A percentile compares a stretch with the other conserved stretches of the same genome.
Conservation (phyloP, 2,113 vertebrate genomes). For the Elephas maximus region DNA sequence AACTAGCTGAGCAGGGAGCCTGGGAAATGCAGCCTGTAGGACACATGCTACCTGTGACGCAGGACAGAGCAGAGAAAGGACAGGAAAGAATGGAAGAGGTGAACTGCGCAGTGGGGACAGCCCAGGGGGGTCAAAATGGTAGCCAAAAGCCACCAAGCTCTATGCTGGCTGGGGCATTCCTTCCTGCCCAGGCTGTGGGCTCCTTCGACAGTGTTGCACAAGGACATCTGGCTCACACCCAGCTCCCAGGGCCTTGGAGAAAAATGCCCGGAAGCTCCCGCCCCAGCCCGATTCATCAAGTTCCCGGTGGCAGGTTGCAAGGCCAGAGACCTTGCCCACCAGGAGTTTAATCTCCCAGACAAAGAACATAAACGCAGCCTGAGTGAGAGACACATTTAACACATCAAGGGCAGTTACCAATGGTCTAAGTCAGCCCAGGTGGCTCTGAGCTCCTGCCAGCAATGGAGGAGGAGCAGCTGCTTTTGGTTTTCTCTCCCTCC, state of each 20-base stretch:
- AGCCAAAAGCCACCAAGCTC: neutral
- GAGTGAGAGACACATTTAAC: neutral
- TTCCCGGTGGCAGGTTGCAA: constrained; percentile 10
- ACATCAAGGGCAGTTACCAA: constrained; percentile 34
- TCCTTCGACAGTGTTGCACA: neutral
- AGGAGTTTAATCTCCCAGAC: constrained; percentile 70
- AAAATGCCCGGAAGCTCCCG: neutral
- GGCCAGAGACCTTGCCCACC: constrained; percentile 70
- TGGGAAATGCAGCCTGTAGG: neutral
- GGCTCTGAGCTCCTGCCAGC: neutral
- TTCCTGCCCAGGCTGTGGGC: neutral
- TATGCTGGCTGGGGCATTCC: accelerated
- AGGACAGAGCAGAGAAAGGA: neutral
- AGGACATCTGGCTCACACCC: neutral
- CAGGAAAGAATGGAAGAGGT: neutral
- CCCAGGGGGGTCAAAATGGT: accelerated
- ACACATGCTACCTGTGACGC: neutral
- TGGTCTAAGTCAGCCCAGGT: neutral
- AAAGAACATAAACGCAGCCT: neutral
- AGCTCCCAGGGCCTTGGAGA: constrained; percentile 12
- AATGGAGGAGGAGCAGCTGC: accelerated
- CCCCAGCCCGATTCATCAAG: constrained; percentile 57
- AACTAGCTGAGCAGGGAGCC: neutral
- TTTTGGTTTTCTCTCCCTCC: neutral
- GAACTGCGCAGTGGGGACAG: neutral